Evolutionary conservation across 2,888 invertebrate species (phyloP).

Genomic region (Pinctada fucata): DNA sequence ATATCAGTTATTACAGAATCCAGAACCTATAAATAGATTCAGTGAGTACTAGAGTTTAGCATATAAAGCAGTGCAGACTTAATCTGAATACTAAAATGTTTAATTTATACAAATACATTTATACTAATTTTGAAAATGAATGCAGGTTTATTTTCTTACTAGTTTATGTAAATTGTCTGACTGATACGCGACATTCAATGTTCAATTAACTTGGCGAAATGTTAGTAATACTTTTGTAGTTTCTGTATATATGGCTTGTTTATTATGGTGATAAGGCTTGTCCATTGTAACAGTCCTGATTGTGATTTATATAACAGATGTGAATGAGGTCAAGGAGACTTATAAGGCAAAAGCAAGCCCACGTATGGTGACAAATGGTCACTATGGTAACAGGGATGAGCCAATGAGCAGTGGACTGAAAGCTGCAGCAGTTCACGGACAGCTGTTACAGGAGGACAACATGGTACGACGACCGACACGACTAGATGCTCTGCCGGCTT

Average conservation of each 20-base stretch:
- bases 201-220: too few relatives aligned
- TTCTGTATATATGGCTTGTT: too few relatives aligned
- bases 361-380: slow-evolving; percentile 42
- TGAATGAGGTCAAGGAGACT: slow-evolving; percentile 60
- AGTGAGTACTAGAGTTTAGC: slow-evolving; percentile 48
- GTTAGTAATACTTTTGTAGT: too few relatives aligned
- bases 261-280: too few relatives aligned
- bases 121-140: too few relatives aligned
- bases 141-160: too few relatives aligned
- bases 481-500: slow-evolving; percentile 78
- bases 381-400: slow-evolving; percentile 64
- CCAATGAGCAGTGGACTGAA: slow-evolving; percentile 69
- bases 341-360: slow-evolving; percentile 35
- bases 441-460: slow-evolving; percentile 67
- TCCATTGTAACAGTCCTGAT: too few relatives aligned
- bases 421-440: slow-evolving; percentile 73
- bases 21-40: slow-evolving; percentile 58
- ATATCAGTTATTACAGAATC: slow-evolving; percentile 79
- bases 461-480: slow-evolving; percentile 75
- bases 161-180: too few relatives aligned
- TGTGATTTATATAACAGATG: slow-evolving; percentile 49
- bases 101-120: too few relatives aligned
- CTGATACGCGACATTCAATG: too few relatives aligned
- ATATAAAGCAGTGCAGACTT: too few relatives aligned
- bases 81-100: too few relatives aligned